Evolutionary conservation across 2,888 invertebrate species (phyloP), one percentile per base, ranked within the genome.

Genomic region (Amblyteles armatorius): DNA sequence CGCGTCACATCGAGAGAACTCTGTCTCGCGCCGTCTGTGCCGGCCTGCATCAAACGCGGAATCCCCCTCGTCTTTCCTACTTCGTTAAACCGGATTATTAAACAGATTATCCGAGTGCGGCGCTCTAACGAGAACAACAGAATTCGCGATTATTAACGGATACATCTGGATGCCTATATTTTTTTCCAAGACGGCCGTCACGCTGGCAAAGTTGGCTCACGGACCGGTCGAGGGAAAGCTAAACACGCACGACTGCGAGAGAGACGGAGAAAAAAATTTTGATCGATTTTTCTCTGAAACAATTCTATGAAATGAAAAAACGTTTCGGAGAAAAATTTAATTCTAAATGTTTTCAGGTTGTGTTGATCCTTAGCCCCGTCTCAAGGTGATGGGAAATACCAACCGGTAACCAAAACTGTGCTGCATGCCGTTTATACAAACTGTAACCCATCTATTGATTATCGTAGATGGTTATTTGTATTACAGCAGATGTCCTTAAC

Each of bases 241-340:
- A 4, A 5, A 33, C 33, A 33, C 33, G 33, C 0, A 4, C 5
- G 33, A 33, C 5, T 33, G 3, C 33, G 33, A 5, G 33, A 26
- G 26, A 26, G 26, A 26, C 26, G 3, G 26, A 5, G 29, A 0
- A 5, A 29, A 29, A 29, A 5, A 5, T 3, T 29, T 29, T 3
- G 0, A 29, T 29, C 29, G 5, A 29, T 29, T 29, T 29, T 29
- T 29, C 29, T 29, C 29, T 5, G 79, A 82, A 84, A 74, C 78
- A 79, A 82, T 81, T 36, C 82, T 65, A 77, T 4, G 48, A 2
- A 50, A 50, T 50, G 67, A 48, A 69, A 81, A 52, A 80, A 26
- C 26, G 26, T 26, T 26, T 26, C 3, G 26, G 26, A 26, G 26
- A 26, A 26, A 26, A 26, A 26, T 26, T 1, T 22, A 0, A 26